Conservation (phyloP, 2,113 vertebrate genomes). For the Symphodus melops region DNA sequence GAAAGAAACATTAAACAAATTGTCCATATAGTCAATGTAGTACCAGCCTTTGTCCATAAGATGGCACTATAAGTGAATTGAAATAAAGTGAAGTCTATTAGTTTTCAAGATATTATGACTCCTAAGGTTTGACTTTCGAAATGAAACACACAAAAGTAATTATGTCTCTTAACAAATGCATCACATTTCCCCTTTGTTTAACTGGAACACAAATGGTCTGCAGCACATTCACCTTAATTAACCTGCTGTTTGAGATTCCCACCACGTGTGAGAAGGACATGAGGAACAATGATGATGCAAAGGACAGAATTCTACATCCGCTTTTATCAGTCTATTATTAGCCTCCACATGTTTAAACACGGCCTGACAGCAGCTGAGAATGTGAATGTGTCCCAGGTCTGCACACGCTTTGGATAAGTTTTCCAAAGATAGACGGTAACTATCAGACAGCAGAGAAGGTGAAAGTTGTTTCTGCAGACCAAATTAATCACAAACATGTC, state of each 20-base stretch:
- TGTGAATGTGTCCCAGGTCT: constrained; percentile 69
- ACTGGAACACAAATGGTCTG: neutral
- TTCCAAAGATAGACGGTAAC: constrained; percentile 71
- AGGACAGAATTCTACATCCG: constrained; percentile 68
- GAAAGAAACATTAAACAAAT: neutral
- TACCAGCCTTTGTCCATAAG: constrained; percentile 44
- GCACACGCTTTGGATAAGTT: constrained; percentile 71
- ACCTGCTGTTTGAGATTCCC: neutral
- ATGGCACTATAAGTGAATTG: constrained; percentile 11
- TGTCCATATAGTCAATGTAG: neutral
- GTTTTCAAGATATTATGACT: neutral
- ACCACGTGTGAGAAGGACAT: constrained; percentile 17
- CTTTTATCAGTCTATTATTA: constrained; percentile 67
- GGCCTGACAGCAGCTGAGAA: constrained; percentile 76
- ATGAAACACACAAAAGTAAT: neutral
- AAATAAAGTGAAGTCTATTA: neutral
- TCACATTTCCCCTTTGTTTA: too few species aligned
- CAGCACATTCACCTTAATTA: neutral
- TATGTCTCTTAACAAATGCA: neutral
- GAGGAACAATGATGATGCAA: constrained; percentile 56
- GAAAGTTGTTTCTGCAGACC: constrained; percentile 13
- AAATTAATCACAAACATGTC: constrained; percentile 4
- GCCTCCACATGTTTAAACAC: constrained; percentile 60
- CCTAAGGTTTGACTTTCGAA: neutral
- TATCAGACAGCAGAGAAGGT: constrained; percentile 43